Percentiles rank a stretch among this genome's conserved stretches.
Evolutionary conservation across 1,140 invertebrate genomes (phyloP).

Genomic region (Cyclargus thomasi): DNA sequence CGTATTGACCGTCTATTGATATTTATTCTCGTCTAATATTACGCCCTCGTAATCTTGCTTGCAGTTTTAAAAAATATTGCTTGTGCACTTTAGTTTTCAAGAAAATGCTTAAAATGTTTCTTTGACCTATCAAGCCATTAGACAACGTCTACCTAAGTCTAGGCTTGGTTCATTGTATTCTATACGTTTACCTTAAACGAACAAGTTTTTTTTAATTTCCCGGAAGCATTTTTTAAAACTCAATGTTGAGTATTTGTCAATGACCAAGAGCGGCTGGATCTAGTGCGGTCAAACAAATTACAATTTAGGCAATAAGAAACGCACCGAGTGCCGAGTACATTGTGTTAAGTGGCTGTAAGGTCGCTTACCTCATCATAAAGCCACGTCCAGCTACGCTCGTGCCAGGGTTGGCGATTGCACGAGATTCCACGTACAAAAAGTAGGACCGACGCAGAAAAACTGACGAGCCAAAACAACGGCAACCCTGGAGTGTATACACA

Average conservation of each 20-base stretch:
- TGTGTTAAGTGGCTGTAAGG: constrained; percentile 70
- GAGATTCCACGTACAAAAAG: background rate
- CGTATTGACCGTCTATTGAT: constrained; percentile 42
- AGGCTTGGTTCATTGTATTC: no score
- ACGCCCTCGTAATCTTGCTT: constrained; percentile 20
- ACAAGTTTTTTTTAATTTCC: background rate
- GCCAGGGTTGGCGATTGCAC: constrained; percentile 40
- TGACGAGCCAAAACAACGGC: constrained; percentile 25
- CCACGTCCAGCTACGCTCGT: constrained; percentile 47
- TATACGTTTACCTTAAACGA: no score
- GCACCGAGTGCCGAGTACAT: constrained; percentile 50
- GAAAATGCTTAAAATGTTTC: no score
- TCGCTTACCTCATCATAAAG: constrained; percentile 68
- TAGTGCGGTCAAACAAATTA: constrained; percentile 53
- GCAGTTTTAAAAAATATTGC: background rate
- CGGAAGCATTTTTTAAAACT: no score
- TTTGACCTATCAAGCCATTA: no score
- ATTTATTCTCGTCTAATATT: constrained; percentile 29
- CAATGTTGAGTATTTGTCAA: background rate
- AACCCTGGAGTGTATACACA: constrained; percentile 21
- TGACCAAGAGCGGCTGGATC: constrained; percentile 24
- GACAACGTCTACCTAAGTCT: no score
- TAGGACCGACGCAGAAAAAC: background rate
- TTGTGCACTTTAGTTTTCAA: no score
- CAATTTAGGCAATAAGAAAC: constrained; percentile 63